Base-by-base conservation (phyloP, 1,140 invertebrate species). In the Drosophila azteca region DNA sequence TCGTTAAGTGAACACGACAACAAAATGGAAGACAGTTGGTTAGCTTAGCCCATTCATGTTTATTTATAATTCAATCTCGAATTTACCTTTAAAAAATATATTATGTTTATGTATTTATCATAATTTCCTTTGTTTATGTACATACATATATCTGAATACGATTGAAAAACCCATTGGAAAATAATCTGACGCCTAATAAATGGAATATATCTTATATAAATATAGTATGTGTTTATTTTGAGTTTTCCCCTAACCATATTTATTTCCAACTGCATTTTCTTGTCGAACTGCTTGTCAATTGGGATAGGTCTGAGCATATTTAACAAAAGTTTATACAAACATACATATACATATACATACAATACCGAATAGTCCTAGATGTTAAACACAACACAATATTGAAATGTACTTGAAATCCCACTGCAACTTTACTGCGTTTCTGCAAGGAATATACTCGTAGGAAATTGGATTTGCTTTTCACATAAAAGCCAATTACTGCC, bases 141-240 rank as follows among this genome's bases (percentile, higher is more conserved):
- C 41, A 87, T 85, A 85, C 64, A 63, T 66, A 61, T 61, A 9
- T 57, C 55, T 50, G 44, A 67, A 49, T 82, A 88, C 75, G 57
- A 77, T 73, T 73, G 50, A 68, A 62, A 31, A 75, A 68, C 31
- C 52, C 61, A 67, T 51, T 58, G 48, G 48, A 64, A 74, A 85
- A 72, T 85, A 80, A 82, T 87, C 49, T 84, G 81, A 84, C 81
- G 52, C 71, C 80, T 71, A 85, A 85, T 87, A 87, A 85, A 85
- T 82, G 81, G 77, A 84, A 65, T 65, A 61, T 81, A 84, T 81
- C 73, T 63, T 80, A 69, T 13, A 57, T 80, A 66, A 4, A 5
- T 26, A 26, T 5, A 5, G 4, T 26, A 5, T 6, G 24, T 31
- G 31, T 15, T 49, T 20, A 35, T 66, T 61, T 71, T 60, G 20